Evolutionary conservation across 2,888 invertebrate species (phyloP).

Genomic region (Catonia carolina): DNA sequence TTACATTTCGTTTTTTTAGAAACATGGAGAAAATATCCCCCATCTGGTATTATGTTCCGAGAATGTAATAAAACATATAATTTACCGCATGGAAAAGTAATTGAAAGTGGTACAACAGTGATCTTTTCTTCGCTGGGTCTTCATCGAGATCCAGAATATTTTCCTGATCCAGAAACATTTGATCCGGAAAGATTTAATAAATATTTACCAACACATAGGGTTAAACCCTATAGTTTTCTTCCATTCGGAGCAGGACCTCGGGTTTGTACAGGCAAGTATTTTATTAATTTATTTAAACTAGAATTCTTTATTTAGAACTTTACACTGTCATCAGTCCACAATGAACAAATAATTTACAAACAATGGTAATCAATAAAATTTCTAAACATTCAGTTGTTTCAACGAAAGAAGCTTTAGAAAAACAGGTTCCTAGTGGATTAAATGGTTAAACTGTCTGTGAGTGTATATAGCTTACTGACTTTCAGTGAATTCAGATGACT

Average conservation of each 20-base stretch:
- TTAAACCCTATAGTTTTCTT: not conserved
- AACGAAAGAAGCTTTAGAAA: no score
- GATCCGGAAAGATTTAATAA: not conserved
- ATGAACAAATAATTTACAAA: no score
- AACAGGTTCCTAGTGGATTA: no score
- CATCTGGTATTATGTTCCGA: not conserved
- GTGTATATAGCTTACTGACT: no score
- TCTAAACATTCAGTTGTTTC: no score
- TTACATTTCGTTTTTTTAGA: no score
- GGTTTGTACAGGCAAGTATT: not conserved
- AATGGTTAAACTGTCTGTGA: no score
- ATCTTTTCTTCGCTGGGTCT: not conserved
- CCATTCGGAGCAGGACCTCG: not conserved
- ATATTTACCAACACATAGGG: not conserved
- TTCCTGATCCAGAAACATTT: not conserved
- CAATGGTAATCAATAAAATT: no score
- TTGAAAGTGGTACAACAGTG: not conserved
- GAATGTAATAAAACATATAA: not conserved
- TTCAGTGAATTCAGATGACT: no score
- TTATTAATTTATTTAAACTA: no score
- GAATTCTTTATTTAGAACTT: no score
- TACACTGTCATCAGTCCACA: no score
- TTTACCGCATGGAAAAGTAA: not conserved
- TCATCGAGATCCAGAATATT: not conserved
- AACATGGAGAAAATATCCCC: not conserved